Evolutionary conservation across 2,888 invertebrate genomes (phyloP).

Genomic region (Chelonus formosanus): DNA sequence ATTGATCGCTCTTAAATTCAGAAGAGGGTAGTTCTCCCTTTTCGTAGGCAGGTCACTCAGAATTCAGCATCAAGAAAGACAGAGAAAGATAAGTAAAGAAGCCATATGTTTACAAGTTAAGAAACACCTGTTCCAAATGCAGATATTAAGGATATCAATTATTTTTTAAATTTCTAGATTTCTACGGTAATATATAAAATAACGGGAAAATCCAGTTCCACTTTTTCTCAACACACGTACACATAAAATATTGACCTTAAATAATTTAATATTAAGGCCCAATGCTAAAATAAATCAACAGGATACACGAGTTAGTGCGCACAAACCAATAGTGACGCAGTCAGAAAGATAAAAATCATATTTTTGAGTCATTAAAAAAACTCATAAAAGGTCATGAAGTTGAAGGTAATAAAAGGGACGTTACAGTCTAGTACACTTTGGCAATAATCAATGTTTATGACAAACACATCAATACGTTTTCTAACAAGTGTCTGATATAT

Average conservation of each 20-base stretch:
- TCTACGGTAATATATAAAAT: too few species aligned
- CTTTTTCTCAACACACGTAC: background rate
- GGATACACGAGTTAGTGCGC: conserved; percentile 20
- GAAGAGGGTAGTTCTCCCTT: conserved; percentile 25
- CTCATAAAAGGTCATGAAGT: conserved; percentile 13
- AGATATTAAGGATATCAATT: background rate
- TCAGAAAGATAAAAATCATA: conserved; percentile 18
- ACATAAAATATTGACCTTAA: background rate
- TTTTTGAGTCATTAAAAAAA: conserved; percentile 16
- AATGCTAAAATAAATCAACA: conserved; percentile 16
- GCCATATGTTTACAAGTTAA: conserved; percentile 11
- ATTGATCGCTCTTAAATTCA: conserved; percentile 26
- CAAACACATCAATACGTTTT: too few species aligned
- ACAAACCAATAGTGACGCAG: conserved; percentile 21
- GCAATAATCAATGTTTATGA: too few species aligned
- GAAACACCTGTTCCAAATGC: conserved; percentile 20
- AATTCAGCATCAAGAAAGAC: conserved; percentile 11
- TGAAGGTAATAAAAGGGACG: too few species aligned
- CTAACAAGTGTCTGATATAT: too few species aligned
- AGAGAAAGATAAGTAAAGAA: conserved; percentile 18
- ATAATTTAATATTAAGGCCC: conserved; percentile 9
- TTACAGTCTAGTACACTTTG: too few species aligned
- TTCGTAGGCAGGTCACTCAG: conserved; percentile 26
- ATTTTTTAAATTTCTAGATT: background rate
- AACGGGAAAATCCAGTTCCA: too few species aligned